Evolutionary conservation across 2,888 invertebrate species (phyloP).

Genomic region (Protophormia terraenovae): DNA sequence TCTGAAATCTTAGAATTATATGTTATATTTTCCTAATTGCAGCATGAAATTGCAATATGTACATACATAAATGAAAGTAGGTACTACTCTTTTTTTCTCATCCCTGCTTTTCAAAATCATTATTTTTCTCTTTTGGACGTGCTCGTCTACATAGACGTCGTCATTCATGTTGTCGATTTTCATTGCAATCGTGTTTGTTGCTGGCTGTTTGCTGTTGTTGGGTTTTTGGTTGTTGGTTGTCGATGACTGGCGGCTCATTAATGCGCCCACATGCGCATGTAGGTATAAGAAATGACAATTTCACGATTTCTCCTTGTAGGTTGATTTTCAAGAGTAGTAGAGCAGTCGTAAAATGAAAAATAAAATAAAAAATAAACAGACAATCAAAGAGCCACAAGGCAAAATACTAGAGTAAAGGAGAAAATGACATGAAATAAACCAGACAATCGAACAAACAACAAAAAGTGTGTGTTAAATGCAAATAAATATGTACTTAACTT

Average conservation of each 20-base stretch:
- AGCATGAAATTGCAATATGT: no score
- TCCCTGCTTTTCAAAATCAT: background rate
- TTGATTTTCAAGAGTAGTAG: conserved; percentile 43
- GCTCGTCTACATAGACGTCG: background rate
- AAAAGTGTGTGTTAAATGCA: background rate
- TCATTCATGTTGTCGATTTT: conserved; percentile 5
- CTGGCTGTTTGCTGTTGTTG: background rate
- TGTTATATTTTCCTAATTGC: no score
- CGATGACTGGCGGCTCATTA: conserved; percentile 22
- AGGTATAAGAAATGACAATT: conserved; percentile 46
- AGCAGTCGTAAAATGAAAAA: background rate
- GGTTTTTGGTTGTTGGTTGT: background rate
- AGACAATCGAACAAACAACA: conserved; percentile 17
- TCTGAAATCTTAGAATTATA: no score
- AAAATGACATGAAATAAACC: conserved; percentile 6
- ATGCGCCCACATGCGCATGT: conserved; percentile 60
- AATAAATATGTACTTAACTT: background rate
- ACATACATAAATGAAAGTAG: no score
- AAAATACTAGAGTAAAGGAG: background rate
- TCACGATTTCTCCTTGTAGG: conserved; percentile 49
- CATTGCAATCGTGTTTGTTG: conserved; percentile 32
- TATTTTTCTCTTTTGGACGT: background rate
- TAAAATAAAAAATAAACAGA: background rate
- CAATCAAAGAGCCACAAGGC: background rate
- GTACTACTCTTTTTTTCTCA: no score